A percentile compares a stretch with the other conserved stretches of the same genome.
These are phyloP conservation scores for Plutella xylostella DNA, from an alignment of 2,888 invertebrate genomes.

Conservation along the genomic window DNA sequence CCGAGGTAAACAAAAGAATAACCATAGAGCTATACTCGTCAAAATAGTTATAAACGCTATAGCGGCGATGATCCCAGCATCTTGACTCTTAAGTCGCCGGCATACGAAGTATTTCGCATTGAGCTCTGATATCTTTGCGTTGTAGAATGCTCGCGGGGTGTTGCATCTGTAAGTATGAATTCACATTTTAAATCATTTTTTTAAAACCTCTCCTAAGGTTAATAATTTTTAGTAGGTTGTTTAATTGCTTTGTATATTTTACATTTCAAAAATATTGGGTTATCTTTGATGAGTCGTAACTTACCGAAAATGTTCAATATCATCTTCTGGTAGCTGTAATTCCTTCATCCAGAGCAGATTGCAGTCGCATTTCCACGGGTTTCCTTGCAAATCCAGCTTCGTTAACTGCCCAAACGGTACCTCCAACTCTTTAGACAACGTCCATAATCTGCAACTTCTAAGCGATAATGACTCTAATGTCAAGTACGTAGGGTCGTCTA, in stretches of 20 bases:
- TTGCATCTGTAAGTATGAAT: constrained; percentile 52
- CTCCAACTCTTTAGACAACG: constrained; percentile 40
- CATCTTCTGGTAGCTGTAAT: constrained; percentile 44
- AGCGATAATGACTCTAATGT: constrained; percentile 51
- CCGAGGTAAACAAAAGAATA: constrained; percentile 41
- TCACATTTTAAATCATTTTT: too few relatives aligned
- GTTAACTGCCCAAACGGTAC: constrained; percentile 55
- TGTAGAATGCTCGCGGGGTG: constrained; percentile 42
- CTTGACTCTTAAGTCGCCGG: constrained; percentile 17
- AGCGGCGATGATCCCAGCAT: constrained; percentile 30
- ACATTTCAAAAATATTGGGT: too few relatives aligned
- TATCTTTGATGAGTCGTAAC: too few relatives aligned
- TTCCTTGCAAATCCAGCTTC: constrained; percentile 67
- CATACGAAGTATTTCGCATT: constrained; percentile 54
- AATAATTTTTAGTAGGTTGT: too few relatives aligned
- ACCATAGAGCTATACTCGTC: constrained; percentile 37
- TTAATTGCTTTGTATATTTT: too few relatives aligned
- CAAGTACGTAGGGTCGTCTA: constrained; percentile 52
- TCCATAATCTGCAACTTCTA: constrained; percentile 49
- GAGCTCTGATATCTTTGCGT: constrained; percentile 54
- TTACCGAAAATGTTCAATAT: constrained; percentile 58
- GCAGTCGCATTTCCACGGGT: constrained; percentile 76
- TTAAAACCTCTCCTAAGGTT: too few relatives aligned
- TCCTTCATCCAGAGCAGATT: constrained; percentile 61
- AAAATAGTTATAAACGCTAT: constrained; percentile 31